Percentiles rank a stretch among this genome's conserved stretches.
These are phyloP conservation scores for Gryllus bimaculatus DNA, from an alignment of 1,140 invertebrate species.

Conservation along the genomic window DNA sequence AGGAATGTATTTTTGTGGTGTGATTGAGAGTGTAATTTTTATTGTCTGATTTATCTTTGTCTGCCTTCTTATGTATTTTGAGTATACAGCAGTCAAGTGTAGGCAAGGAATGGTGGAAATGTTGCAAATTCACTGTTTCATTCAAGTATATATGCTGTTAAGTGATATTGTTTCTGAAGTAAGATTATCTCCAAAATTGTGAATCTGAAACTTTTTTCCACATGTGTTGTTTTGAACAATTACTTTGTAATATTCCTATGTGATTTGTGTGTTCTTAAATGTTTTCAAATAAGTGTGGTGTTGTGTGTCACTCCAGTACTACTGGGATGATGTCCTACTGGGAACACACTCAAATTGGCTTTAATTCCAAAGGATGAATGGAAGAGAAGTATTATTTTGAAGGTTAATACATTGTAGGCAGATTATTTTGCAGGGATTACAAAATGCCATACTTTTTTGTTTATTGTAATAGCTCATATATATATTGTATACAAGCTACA, in stretches of 20 bases:
- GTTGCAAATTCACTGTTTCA: neutral
- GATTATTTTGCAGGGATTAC: neutral
- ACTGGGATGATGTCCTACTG: neutral
- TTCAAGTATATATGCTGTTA: neutral
- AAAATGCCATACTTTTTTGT: neutral
- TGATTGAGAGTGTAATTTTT: neutral
- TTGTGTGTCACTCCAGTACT: neutral
- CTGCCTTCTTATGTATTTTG: neutral
- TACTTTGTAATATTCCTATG: neutral
- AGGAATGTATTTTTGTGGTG: neutral
- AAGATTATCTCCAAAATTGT: neutral
- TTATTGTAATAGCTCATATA: neutral
- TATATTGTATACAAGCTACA: neutral
- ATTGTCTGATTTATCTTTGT: conserved; percentile 1
- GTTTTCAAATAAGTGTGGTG: neutral
- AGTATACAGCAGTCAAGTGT: neutral
- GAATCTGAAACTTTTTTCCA: conserved; percentile 5
- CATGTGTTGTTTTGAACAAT: neutral
- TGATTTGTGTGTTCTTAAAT: conserved; percentile 1
- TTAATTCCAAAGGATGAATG: conserved; percentile 1
- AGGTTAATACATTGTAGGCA: neutral
- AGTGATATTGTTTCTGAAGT: neutral
- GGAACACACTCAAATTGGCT: neutral
- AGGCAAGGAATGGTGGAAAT: neutral
- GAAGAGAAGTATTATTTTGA: conserved; percentile 5